Evolutionary conservation across 2,797 vertebrate genomes (phyloP).

Genomic region (Pangasius larnaudii): DNA sequence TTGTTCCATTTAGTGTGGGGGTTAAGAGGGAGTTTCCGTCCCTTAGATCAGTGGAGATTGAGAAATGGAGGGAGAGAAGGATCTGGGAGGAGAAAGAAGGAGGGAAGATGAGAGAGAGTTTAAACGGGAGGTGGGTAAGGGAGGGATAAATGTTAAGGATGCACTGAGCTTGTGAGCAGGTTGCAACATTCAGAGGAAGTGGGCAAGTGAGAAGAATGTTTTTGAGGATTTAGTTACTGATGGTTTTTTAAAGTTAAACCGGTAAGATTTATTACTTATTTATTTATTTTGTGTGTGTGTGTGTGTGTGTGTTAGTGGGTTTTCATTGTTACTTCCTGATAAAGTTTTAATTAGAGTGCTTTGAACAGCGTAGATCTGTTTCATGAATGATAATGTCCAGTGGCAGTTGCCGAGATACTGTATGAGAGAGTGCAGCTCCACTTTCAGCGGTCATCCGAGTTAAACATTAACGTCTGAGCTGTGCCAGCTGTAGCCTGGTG

Average conservation of each 20-base stretch:
- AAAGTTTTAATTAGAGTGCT: conserved; percentile 31
- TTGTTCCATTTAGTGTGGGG: conserved; percentile 19
- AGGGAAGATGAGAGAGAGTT: not conserved
- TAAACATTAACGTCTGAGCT: conserved; percentile 4
- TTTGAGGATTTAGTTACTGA: not conserved
- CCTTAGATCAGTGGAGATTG: conserved; percentile 45
- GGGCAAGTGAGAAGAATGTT: not conserved
- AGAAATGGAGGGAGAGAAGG: conserved; percentile 4
- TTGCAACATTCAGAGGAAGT: conserved; percentile 8
- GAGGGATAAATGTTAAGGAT: conserved; percentile 19
- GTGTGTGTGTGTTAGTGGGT: conserved; percentile 17
- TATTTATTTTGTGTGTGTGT: conserved; percentile 8
- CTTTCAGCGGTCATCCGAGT: not conserved
- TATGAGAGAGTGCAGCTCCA: not conserved
- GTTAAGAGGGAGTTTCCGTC: conserved; percentile 30
- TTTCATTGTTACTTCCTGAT: conserved; percentile 20
- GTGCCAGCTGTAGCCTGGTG: not conserved
- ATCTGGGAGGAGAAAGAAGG: conserved; percentile 9
- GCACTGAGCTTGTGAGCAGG: conserved; percentile 29
- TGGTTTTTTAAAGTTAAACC: conserved; percentile 2
- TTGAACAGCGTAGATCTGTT: conserved; percentile 27
- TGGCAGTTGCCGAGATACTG: not conserved
- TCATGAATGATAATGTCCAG: conserved; percentile 16
- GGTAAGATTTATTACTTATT: conserved; percentile 19
- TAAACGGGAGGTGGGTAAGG: conserved; percentile 13